These are phyloP conservation scores for Phasianus colchicus DNA, from an alignment of 2,113 vertebrate genomes.

Conservation along the genomic window DNA sequence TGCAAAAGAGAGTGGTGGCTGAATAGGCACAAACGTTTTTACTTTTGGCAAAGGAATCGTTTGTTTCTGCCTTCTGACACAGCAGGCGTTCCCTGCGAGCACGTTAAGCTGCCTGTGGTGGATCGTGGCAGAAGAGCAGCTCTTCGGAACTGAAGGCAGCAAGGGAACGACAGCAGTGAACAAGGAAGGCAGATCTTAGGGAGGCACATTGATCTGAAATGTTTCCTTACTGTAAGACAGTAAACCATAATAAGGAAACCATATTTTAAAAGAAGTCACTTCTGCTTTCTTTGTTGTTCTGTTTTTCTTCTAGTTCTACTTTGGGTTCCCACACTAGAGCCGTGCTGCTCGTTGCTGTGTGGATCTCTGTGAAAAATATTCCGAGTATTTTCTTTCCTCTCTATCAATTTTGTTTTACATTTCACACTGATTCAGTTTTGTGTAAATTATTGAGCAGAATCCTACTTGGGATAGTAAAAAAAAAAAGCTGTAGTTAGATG, in stretches of 20 bases:
- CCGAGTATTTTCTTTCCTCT: neutral
- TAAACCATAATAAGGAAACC: neutral
- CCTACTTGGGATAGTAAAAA: neutral
- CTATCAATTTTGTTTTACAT: neutral
- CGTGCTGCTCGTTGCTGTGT: neutral
- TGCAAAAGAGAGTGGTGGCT: neutral
- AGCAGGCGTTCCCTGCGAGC: fast-evolving
- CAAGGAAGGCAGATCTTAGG: neutral
- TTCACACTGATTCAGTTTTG: neutral
- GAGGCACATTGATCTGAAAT: conserved; percentile 25
- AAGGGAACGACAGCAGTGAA: neutral
- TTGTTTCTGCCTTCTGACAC: neutral
- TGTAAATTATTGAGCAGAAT: neutral
- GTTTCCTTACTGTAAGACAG: conserved; percentile 41
- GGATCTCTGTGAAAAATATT: neutral
- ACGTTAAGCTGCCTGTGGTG: neutral
- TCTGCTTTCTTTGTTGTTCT: neutral
- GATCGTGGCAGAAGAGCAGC: neutral
- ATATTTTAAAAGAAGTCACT: neutral
- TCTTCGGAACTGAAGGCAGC: neutral
- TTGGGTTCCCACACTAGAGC: neutral
- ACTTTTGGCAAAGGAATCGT: neutral
- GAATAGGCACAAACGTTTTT: neutral
- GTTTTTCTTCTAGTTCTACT: neutral
- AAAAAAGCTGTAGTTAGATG: neutral